Evolutionary conservation across 2,113 vertebrate genomes (phyloP).

Genomic region (Cyphomyrus discorhynchus): DNA sequence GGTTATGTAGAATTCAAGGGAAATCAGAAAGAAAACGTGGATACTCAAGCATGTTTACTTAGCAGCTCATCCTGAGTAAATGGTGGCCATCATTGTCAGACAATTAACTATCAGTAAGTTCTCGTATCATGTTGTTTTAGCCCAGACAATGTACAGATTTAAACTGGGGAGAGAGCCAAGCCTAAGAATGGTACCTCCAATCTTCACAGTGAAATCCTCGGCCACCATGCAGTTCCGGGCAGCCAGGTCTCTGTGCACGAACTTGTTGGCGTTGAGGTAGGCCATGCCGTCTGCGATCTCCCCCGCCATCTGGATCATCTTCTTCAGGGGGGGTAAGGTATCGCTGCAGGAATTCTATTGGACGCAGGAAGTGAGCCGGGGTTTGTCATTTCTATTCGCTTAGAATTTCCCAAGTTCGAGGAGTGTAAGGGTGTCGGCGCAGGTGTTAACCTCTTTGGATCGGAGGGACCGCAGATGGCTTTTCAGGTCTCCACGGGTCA

Average conservation of each 20-base stretch:
- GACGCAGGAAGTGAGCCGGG: slow-evolving; percentile 7
- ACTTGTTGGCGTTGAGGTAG: slow-evolving; percentile 98
- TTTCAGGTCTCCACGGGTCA: slow-evolving; percentile 96
- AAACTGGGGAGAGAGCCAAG: neutral
- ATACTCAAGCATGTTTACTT: neutral
- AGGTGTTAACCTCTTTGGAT: slow-evolving; percentile 73
- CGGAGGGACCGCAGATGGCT: slow-evolving; percentile 88
- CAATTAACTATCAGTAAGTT: neutral
- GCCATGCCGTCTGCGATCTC: slow-evolving; percentile 98
- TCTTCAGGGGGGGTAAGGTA: slow-evolving; percentile 84
- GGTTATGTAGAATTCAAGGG: neutral
- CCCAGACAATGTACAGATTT: neutral
- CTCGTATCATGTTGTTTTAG: neutral
- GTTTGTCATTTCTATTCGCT: neutral
- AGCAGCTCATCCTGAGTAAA: neutral
- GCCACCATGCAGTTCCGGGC: slow-evolving; percentile 98
- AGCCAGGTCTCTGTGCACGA: slow-evolving; percentile 92
- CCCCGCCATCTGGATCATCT: slow-evolving; percentile 98
- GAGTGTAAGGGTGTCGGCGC: neutral
- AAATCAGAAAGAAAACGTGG: neutral
- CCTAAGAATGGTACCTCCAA: slow-evolving; percentile 72
- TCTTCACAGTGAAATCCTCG: slow-evolving; percentile 96
- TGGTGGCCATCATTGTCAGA: neutral
- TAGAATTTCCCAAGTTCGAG: neutral
- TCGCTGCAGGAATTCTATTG: slow-evolving; percentile 72